These are phyloP conservation scores for Empis stercorea DNA, from an alignment of 2,888 invertebrate species.

Conservation along the genomic window DNA sequence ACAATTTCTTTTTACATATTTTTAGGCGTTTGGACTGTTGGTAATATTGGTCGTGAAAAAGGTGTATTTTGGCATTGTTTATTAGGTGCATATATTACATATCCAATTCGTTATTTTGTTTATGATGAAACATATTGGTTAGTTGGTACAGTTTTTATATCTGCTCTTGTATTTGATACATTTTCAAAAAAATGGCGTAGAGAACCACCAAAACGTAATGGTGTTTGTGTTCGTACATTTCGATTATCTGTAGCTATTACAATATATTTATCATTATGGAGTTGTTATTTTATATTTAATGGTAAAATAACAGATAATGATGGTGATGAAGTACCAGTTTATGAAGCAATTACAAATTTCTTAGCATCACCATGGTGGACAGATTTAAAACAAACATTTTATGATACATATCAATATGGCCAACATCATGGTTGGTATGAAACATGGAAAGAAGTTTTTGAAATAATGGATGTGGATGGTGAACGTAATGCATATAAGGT, in stretches of 20 bases:
- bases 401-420: conserved; percentile 63
- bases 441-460: conserved; percentile 75
- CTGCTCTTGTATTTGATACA: conserved; percentile 59
- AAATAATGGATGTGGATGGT: conserved; percentile 78
- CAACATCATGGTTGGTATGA: conserved; percentile 79
- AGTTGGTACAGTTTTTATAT: conserved; percentile 48
- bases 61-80: conserved; percentile 60
- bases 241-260: conserved; percentile 47
- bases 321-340: conserved; percentile 76
- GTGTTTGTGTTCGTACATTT: conserved; percentile 40
- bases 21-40: conserved; percentile 78
- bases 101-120: conserved; percentile 57
- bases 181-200: conserved; percentile 69
- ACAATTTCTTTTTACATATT: conserved; percentile 6
- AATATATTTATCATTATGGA: conserved; percentile 62
- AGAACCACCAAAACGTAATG: conserved; percentile 41
- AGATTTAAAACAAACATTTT: conserved; percentile 60
- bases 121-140: conserved; percentile 63
- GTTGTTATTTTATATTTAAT: conserved; percentile 74
- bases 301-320: conserved; percentile 71
- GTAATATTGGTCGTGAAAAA: conserved; percentile 75
- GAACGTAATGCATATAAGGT: conserved; percentile 82
- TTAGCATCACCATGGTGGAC: conserved; percentile 81
- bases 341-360: conserved; percentile 80
- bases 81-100: conserved; percentile 49